Conservation (phyloP, 1,140 invertebrate genomes). For the Venustaconcha ellipsiformis region DNA sequence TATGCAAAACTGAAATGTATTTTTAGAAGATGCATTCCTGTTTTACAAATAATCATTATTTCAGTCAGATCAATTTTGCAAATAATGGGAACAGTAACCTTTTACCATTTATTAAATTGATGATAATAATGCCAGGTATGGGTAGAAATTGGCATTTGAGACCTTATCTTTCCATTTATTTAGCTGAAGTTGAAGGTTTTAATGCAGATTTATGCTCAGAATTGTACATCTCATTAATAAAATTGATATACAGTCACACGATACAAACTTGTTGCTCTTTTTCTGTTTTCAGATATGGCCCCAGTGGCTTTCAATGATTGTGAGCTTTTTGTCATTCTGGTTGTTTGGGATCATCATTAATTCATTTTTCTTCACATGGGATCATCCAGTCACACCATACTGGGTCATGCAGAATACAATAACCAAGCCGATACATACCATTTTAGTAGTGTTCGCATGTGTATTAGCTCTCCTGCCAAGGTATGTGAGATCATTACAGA, state of each 20-base stretch:
- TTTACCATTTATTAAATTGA: not conserved
- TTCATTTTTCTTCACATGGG: conserved; percentile 81
- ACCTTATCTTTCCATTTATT: too few species aligned
- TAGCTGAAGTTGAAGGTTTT: not conserved
- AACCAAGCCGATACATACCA: conserved; percentile 81
- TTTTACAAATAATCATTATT: too few species aligned
- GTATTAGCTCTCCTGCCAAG: conserved; percentile 87
- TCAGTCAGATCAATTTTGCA: too few species aligned
- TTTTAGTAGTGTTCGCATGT: conserved; percentile 81
- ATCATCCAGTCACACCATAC: conserved; percentile 75
- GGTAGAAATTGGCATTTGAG: not conserved
- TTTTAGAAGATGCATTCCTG: too few species aligned
- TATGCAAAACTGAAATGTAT: too few species aligned
- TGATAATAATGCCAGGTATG: not conserved
- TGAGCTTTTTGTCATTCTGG: conserved; percentile 86
- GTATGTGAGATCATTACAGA: conserved; percentile 71
- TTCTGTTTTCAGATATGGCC: conserved; percentile 83
- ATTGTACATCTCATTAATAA: not conserved
- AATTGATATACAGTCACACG: not conserved
- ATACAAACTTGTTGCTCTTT: not conserved
- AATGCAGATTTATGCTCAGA: not conserved
- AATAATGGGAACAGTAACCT: too few species aligned
- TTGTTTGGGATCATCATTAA: conserved; percentile 88
- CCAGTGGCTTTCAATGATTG: conserved; percentile 81
- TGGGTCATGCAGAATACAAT: conserved; percentile 88